These are phyloP conservation scores for Austrolebias charrua DNA, from an alignment of 2,797 vertebrate genomes.

Conservation along the genomic window DNA sequence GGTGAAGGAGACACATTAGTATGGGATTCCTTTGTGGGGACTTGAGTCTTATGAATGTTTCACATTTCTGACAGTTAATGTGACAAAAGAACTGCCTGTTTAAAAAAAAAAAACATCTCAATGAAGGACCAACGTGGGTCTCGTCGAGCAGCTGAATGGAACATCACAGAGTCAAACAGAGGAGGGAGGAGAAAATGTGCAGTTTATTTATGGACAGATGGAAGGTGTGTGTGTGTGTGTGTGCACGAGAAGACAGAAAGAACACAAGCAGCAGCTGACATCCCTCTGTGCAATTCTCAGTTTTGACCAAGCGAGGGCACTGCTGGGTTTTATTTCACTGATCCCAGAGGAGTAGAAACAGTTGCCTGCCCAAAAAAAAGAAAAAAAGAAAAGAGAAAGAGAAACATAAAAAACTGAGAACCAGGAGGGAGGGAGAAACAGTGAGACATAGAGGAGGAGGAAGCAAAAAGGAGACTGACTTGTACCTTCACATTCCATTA, in stretches of 20 bases:
- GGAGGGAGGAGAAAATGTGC: conserved; percentile 2
- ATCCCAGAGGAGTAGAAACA: conserved; percentile 66
- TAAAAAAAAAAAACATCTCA: conserved; percentile 60
- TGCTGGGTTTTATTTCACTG: conserved; percentile 67
- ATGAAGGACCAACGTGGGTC: conserved; percentile 42
- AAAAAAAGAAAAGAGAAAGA: conserved; percentile 23
- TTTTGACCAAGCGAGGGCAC: conserved; percentile 63
- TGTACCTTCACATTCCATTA: conserved; percentile 73
- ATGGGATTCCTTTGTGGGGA: conserved; percentile 60
- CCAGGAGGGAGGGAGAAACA: conserved; percentile 26
- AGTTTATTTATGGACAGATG: conserved; percentile 12
- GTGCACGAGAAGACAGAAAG: conserved; percentile 5
- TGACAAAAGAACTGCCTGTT: conserved; percentile 62
- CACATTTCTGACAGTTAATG: conserved; percentile 62
- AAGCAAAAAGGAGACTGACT: conserved; percentile 55
- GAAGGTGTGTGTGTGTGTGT: background rate
- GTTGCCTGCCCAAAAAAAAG: conserved; percentile 58
- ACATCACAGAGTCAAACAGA: conserved; percentile 14
- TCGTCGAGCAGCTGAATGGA: conserved; percentile 14
- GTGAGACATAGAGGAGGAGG: conserved; percentile 52
- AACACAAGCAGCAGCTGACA: background rate
- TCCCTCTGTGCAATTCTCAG: conserved; percentile 32
- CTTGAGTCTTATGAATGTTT: conserved; percentile 69
- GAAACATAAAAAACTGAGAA: conserved; percentile 37
- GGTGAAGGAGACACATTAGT: conserved; percentile 44